Evolutionary conservation across 2,888 invertebrate species (phyloP), one percentile per base, ranked within the genome.

Genomic region (Xanthorhoe designata): DNA sequence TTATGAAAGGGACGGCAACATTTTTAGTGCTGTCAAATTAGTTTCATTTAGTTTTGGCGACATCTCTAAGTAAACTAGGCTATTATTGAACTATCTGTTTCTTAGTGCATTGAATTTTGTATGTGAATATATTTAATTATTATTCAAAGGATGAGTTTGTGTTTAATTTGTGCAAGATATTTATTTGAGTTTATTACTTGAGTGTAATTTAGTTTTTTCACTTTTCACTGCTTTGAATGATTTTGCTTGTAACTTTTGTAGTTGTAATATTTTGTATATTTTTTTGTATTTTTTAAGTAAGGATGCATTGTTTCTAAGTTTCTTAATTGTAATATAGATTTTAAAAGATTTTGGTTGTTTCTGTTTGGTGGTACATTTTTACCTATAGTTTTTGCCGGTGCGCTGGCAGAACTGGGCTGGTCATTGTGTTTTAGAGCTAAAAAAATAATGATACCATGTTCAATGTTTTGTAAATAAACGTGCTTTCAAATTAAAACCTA

Each of bases 281-380:
- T 63, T 63, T 64, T 64, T 64, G 38, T 64, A 61, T 69, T 65
- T 69, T 69, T 69, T 70, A 64, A 58, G 64, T 64, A 71, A 64
- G 67, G 62, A 68, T 71, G 67, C 68, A 66, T 59, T 57, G 63
- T 68, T 60, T 35, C 49, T 63, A 38, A 56, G 59, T 63, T 68
- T 70, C 58, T 59, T 71, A 65, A 69, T 63, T 72, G 68, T 72
- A 74, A 71, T 72, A 74, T 74, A 74, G 69, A 63, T 61, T 66
- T 68, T 70, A 64, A 71, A 66, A 50, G n/a, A 49, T 55, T 65
- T 64, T 15, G 1, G 66, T 62, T 62, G 58, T 62, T 66, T 62
- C 1, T 3, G 55, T 65, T 58, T 10, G 9, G 24, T 24, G 5
- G 24, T 24, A 24, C 4, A 32, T 32, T 32, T 32, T 32, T 32